These are phyloP conservation scores for Xiphophorus birchmanni DNA, from an alignment of 2,797 vertebrate genomes.

Conservation along the genomic window DNA sequence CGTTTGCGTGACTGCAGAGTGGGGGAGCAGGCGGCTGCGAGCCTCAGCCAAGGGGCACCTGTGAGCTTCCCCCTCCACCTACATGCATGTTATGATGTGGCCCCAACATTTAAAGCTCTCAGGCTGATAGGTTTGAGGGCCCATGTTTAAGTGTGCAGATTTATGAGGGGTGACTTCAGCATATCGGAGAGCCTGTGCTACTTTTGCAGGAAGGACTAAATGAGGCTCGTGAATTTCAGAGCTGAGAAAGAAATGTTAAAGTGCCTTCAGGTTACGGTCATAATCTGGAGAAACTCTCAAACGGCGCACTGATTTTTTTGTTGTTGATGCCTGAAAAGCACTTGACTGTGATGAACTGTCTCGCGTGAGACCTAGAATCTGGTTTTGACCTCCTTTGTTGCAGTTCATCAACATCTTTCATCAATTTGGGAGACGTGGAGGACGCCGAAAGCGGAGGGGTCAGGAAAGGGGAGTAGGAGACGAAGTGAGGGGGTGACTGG, in stretches of 20 bases:
- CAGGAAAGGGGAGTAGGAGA: constrained; percentile 20
- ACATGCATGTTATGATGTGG: constrained; percentile 55
- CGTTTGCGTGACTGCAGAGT: constrained; percentile 80
- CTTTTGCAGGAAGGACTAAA: constrained; percentile 59
- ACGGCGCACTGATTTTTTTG: constrained; percentile 35
- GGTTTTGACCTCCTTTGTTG: constrained; percentile 11
- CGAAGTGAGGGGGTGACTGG: constrained; percentile 9
- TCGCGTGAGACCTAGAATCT: constrained; percentile 28
- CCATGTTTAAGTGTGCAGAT: constrained; percentile 67
- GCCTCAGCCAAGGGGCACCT: constrained; percentile 66
- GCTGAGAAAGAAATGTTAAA: constrained; percentile 27
- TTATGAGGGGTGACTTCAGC: constrained; percentile 61
- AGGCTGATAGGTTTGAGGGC: constrained; percentile 59
- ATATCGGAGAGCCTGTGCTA: constrained; percentile 52
- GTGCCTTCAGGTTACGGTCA: constrained; percentile 65
- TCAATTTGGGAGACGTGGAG: constrained; percentile 27
- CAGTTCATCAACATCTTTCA: constrained; percentile 62
- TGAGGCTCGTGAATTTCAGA: constrained; percentile 46
- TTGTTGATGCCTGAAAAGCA: constrained; percentile 46
- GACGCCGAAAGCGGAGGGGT: constrained; percentile 35
- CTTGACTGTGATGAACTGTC: constrained; percentile 51
- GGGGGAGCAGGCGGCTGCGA: constrained; percentile 45
- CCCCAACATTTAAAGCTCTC: constrained; percentile 53
- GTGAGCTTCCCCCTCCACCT: constrained; percentile 42
- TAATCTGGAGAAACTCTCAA: constrained; percentile 39